phyloP scores from a whole-genome alignment of 1,140 invertebrate genomes.

The Eriocheir sinensis region DNA sequence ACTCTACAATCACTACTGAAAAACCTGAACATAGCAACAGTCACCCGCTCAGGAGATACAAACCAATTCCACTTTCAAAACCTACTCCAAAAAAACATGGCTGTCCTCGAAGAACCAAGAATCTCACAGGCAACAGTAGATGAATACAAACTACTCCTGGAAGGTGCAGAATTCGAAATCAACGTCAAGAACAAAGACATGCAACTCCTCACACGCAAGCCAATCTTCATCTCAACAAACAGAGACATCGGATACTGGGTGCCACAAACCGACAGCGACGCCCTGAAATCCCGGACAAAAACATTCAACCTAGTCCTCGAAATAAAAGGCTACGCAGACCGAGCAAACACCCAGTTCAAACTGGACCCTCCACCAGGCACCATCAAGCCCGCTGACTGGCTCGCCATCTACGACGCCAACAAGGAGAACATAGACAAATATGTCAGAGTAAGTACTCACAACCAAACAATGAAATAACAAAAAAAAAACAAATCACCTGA shows the following conservation, averaged over 20 bases:
- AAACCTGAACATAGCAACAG: conserved; percentile 40
- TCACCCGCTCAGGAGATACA: conserved; percentile 26
- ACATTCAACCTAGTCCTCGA: background rate
- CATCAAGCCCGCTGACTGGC: background rate
- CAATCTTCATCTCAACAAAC: conserved; percentile 44
- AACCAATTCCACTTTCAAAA: conserved; percentile 60
- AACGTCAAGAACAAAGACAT: conserved; percentile 57
- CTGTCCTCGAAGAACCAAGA: conserved; percentile 61
- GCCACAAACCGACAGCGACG: background rate
- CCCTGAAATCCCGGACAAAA: background rate
- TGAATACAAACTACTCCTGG: conserved; percentile 67
- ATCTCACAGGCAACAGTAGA: conserved; percentile 50
- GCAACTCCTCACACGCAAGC: background rate
- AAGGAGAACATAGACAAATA: background rate
- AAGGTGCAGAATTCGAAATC: conserved; percentile 50
- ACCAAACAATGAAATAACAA: too few relatives aligned
- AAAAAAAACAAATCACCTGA: too few relatives aligned
- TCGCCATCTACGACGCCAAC: background rate
- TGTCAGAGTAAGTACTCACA: conserved; percentile 44
- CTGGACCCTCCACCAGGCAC: conserved; percentile 14
- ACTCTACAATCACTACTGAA: conserved; percentile 6
- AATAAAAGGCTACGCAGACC: conserved; percentile 36
- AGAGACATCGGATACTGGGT: conserved; percentile 54
- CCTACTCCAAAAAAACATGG: conserved; percentile 6
- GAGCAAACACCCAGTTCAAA: background rate